phyloP scores from a whole-genome alignment of 2,113 vertebrate species.

The Chlamydotis undulata region DNA sequence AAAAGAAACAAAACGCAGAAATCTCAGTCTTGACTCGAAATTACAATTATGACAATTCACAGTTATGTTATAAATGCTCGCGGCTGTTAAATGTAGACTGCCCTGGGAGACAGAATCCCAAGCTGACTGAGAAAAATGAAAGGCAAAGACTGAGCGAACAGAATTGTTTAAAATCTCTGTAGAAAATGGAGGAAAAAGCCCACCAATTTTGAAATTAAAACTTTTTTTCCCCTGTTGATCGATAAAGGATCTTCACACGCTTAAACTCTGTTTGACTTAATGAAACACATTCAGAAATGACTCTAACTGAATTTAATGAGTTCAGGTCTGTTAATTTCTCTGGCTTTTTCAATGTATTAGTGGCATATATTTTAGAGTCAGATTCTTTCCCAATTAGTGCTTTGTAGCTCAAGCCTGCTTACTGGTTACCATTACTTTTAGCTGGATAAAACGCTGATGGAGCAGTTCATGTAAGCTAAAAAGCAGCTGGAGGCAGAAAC shows the following conservation, averaged over 20 bases:
- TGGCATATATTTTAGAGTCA: not conserved
- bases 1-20: not conserved
- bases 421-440: not conserved
- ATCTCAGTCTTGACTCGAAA: not conserved
- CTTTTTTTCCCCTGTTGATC: not conserved
- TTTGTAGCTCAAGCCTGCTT: not conserved
- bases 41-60: not conserved
- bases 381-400: not conserved
- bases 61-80: not conserved
- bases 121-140: slow-evolving; percentile 9
- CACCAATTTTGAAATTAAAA: not conserved
- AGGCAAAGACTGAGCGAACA: not conserved
- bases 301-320: not conserved
- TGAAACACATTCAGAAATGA: not conserved
- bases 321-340: slow-evolving; percentile 4
- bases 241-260: not conserved
- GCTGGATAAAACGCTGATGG: not conserved
- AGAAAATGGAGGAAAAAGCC: not conserved
- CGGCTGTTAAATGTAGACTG: not conserved
- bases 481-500: not conserved
- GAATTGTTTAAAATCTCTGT: not conserved
- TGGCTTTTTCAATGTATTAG: not conserved
- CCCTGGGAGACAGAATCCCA: slow-evolving; percentile 1
- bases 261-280: not conserved
- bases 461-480: not conserved